Evolutionary conservation across 2,113 vertebrate species (phyloP), one percentile per base, ranked within the genome.

Genomic region (Saccopteryx leptura): DNA sequence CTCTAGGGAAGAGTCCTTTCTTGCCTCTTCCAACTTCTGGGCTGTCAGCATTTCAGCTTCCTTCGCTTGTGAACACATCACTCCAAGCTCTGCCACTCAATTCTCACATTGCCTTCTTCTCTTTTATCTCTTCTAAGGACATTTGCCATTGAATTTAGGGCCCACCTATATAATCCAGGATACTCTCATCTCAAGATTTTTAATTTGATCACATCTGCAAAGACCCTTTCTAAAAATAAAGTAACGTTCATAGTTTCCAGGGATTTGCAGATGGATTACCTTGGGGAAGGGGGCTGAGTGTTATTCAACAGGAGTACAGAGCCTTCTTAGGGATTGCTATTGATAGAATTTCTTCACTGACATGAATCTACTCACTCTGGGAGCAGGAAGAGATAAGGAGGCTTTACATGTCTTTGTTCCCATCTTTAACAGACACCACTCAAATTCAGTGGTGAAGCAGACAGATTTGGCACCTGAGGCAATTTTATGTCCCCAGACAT

Each of bases 171-270:
- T 81, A 60, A 76, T 71, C 12, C 0, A 31, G 48, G 48, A 82
- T 91, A 50, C 78, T 31, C 56, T 93, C 8, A 85, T 89, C 39
- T 95, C 54, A 91, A 91, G 19, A 88, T 24, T 28, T 19, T 71
- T 87, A 66, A 60, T 26, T 68, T 85, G 74, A 60, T 78, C 89
- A 56, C 10, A 39, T 82, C n/a, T 72, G 12, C 39, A 89, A 88
- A 95, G 63, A 79, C 0, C 1, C 3, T 31, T 54, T n/a, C 31
- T 33, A 11, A n/a, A 91, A 90, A 79, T 90, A 88, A 31, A 31
- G 31, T 68, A 21, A 52, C 1, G 18, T 76, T 88, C 33, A 10
- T 46, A 83, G 19, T 31, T 80, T 71, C 61, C 4, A 83, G 78
- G 14, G 10, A 61, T 68, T 74, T 61, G n/a, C 7, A 79, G 31